phyloP scores from a whole-genome alignment of 2,113 vertebrate genomes.

The Mungos mungo region DNA sequence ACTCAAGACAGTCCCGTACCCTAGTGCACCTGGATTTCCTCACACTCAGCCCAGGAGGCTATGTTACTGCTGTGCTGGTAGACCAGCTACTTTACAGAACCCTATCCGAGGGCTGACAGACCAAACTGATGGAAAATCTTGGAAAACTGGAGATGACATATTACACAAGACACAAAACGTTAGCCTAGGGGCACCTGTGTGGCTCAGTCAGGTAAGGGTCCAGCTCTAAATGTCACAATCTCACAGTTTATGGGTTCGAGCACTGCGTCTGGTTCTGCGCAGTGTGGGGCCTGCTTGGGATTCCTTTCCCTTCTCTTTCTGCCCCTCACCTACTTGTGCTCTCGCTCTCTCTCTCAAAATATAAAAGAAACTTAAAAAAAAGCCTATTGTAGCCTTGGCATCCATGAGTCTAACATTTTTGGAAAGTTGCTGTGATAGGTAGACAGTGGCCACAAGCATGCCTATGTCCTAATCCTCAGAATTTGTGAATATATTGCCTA shows the following conservation, averaged over 20 bases:
- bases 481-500: background rate
- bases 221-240: no score
- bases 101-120: background rate
- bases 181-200: background rate
- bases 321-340: no score
- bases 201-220: no score
- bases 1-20: background rate
- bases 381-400: background rate
- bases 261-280: no score
- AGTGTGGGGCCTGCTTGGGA: no score
- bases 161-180: background rate
- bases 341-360: no score
- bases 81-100: background rate
- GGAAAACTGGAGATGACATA: no score
- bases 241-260: no score
- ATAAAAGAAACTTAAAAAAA: no score
- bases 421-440: background rate
- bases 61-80: background rate
- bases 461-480: background rate
- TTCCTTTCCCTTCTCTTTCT: no score
- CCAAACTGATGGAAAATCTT: background rate
- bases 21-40: background rate
- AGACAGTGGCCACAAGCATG: background rate
- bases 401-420: background rate
- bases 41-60: background rate